Evolutionary conservation across 2,888 invertebrate species (phyloP), one percentile per base, ranked within the genome.

Genomic region (Melanargia galathea): DNA sequence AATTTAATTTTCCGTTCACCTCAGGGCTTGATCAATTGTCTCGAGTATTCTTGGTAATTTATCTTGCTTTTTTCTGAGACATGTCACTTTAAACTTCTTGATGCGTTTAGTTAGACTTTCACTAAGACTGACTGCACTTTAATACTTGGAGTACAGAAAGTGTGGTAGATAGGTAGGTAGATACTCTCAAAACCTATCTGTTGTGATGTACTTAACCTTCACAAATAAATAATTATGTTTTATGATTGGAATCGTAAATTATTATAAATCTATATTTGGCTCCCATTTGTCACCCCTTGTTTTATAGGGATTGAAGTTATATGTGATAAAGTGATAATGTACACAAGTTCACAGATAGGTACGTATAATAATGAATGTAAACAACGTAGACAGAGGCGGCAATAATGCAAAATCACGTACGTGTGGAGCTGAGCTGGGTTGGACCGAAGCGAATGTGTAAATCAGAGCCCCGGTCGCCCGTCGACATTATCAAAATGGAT

Each of bases 401-500:
- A 54, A 54, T 61, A 54, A 54, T 54, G 54, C 22, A 46, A 33
- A 45, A 52, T 35, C 46, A 40, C 43, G 38, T 52, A 56, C 49
- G 48, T 55, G 45, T 55, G 61, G 60, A 69, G 72, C 72, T 52
- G 62, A 68, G 72, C 71, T 52, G 76, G 74, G 76, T 71, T 70
- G 75, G 75, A 71, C 69, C 71, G 71, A 65, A 73, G 70, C 73
- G 76, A 52, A 70, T 74, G 77, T 75, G 83, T 90, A 91, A 91
- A 90, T 90, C 90, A 90, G 79, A 74, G 76, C 88, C 83, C 85
- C 86, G 86, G 84, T 88, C 74, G 73, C 72, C 75, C 87, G 89
- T 87, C 87, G 82, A 84, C 82, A 89, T 90, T 90, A 91, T 90
- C 85, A 91, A 90, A 90, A 91, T 90, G 84, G 84, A 91, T 90